A percentile compares a stretch with the other conserved stretches of the same genome.
phyloP scores from a whole-genome alignment of 2,888 invertebrate genomes.

The Drosophila rubida region DNA sequence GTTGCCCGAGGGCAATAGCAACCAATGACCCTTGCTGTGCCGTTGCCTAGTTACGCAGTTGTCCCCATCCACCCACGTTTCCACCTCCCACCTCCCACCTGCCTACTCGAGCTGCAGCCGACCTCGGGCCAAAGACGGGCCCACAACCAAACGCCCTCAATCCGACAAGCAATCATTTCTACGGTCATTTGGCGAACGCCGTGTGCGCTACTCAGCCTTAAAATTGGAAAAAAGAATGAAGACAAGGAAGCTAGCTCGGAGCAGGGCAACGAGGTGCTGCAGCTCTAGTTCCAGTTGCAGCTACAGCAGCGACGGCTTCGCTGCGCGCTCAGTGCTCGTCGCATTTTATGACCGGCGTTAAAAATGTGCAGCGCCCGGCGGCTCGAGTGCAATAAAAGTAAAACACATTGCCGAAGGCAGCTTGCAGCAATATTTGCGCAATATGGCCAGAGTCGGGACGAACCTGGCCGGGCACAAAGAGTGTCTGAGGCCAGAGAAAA shows the following conservation, averaged over 20 bases:
- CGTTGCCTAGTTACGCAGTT: constrained; percentile 67
- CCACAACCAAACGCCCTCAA: constrained; percentile 22
- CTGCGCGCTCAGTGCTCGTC: constrained; percentile 67
- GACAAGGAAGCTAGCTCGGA: constrained; percentile 17
- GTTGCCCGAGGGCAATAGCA: constrained; percentile 40
- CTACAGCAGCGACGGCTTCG: background rate
- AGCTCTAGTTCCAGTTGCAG: constrained; percentile 2
- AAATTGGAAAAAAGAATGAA: constrained; percentile 71
- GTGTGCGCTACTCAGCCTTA: constrained; percentile 78
- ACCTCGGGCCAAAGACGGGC: background rate
- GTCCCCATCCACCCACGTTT: constrained; percentile 1
- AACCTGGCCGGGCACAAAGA: background rate
- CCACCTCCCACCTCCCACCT: background rate
- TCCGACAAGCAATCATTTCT: constrained; percentile 74
- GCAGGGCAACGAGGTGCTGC: constrained; percentile 1
- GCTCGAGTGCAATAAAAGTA: constrained; percentile 78
- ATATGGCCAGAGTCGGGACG: constrained; percentile 16
- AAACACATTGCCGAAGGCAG: constrained; percentile 79
- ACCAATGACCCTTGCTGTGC: constrained; percentile 58
- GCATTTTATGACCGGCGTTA: constrained; percentile 77
- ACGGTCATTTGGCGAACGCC: constrained; percentile 72
- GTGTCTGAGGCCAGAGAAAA: background rate
- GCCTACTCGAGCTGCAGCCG: too few species aligned
- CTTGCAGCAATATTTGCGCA: constrained; percentile 75
- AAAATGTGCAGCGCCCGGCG: constrained; percentile 74